Conservation (phyloP, 92 coral and sea anemone genomes). For the Palythoa caribaeorum region DNA sequence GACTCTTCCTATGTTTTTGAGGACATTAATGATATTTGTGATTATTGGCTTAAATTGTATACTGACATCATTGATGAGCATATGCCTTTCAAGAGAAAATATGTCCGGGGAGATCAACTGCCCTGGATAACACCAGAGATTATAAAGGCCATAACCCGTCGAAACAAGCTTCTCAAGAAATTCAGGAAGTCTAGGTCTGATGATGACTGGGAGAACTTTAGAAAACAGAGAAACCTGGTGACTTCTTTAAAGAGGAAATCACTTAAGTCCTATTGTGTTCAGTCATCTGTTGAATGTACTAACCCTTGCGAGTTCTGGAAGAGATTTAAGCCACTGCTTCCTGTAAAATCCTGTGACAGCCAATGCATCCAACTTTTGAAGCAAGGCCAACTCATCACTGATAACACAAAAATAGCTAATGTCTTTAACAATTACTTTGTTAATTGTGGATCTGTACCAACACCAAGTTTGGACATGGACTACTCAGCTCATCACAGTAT, state of each 20-base stretch:
- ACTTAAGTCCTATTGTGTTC: conserved; percentile 34
- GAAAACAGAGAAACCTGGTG: conserved; percentile 30
- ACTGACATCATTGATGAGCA: conserved; percentile 6
- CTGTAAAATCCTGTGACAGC: conserved; percentile 9
- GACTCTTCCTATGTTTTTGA: conserved; percentile 8
- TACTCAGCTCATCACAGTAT: conserved; percentile 19
- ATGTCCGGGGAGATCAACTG: conserved; percentile 6
- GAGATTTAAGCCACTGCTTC: conserved; percentile 57
- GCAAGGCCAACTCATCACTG: conserved; percentile 26
- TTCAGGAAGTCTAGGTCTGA: conserved; percentile 30
- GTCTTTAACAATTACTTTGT: conserved; percentile 2
- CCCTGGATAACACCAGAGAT: conserved; percentile 9
- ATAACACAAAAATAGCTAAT: conserved; percentile 25
- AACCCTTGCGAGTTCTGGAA: conserved; percentile 60
- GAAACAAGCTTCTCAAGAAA: conserved; percentile 46
- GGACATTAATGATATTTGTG: conserved; percentile 11
- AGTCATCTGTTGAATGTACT: conserved; percentile 36
- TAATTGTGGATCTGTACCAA: conserved; percentile 13
- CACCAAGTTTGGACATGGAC: conserved; percentile 11
- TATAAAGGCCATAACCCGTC: background rate
- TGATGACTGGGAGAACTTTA: conserved; percentile 38
- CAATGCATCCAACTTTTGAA: conserved; percentile 9
- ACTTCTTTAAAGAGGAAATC: conserved; percentile 50
- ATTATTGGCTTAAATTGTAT: background rate
- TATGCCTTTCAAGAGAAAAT: conserved; percentile 8